These are phyloP conservation scores for Ctenopoma multispine DNA, from an alignment of 2,797 vertebrate species.

Conservation along the genomic window DNA sequence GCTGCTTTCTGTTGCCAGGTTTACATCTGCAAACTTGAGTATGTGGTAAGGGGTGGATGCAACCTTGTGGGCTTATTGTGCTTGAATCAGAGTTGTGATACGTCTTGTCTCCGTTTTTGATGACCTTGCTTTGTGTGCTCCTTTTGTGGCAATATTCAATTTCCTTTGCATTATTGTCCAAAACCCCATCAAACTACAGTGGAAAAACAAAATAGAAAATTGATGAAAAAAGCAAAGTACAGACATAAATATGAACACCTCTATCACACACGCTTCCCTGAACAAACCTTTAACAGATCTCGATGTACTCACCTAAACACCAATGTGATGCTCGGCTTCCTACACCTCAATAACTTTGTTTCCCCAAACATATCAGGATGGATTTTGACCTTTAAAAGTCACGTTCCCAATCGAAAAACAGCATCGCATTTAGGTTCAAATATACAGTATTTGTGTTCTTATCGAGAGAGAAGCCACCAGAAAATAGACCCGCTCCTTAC, in stretches of 20 bases:
- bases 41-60: too few relatives aligned
- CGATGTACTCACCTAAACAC: not conserved
- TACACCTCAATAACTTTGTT: not conserved
- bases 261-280: not conserved
- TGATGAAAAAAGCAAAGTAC: not conserved
- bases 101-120: too few relatives aligned
- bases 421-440: not conserved
- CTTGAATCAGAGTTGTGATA: too few relatives aligned
- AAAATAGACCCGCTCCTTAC: not conserved
- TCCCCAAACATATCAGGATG: not conserved
- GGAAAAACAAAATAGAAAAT: not conserved
- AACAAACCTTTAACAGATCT: not conserved
- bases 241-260: not conserved
- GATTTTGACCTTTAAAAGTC: not conserved
- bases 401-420: not conserved
- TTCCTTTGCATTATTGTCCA: too few relatives aligned
- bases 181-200: too few relatives aligned
- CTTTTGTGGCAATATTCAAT: too few relatives aligned
- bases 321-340: not conserved
- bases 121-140: too few relatives aligned
- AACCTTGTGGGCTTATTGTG: too few relatives aligned
- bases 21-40: too few relatives aligned
- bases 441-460: not conserved
- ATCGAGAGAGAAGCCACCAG: conserved; percentile 4
- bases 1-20: too few relatives aligned